Base-by-base conservation (phyloP, 2,888 invertebrate species). In the Theretra japonica region DNA sequence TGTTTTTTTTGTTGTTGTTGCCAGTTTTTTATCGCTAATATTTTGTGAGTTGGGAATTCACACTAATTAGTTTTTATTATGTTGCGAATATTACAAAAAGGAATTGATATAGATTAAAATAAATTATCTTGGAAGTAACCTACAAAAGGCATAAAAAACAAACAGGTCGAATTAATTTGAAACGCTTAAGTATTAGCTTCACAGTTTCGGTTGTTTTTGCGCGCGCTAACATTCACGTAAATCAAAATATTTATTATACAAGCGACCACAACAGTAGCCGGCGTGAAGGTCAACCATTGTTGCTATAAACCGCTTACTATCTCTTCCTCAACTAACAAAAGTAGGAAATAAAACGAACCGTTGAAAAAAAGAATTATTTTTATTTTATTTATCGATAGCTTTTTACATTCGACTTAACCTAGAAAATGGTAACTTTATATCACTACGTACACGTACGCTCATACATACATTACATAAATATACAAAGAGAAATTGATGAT, bases 361-460 rank as follows among this genome's bases (percentile, higher is more conserved):
- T 65, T n/a, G 48, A 48, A 74, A 74, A 73, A 76, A 68, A 74
- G 75, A 76, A 79, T 80, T 82, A 80, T 82, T 82, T 81, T 78
- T 83, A 84, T 84, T 86, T 88, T 85, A 84, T 87, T 90, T 88
- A 86, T 88, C 87, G 17, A 83, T 89, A 86, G 86, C 83, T 89
- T 90, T 88, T 91, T 92, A 92, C 89, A 90, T 86, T 91, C 88
- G 79, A 86, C 93, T 92, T 93, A 92, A 86, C 84, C 91, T 90
- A 90, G 80, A 86, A 83, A 84, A 89, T 93, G 94, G 93, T 93
- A 94, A 93, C 93, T 88, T 90, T 90, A 87, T 89, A 93, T 94
- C 93, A 94, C 93, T 91, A 89, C 85, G 88, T 90, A 90, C 90
- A 88, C 86, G 88, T 90, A 90, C 91, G 89, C 85, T 82, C 91